phyloP scores from a whole-genome alignment of 2,113 vertebrate species.

The Rhinoptilus africanus region DNA sequence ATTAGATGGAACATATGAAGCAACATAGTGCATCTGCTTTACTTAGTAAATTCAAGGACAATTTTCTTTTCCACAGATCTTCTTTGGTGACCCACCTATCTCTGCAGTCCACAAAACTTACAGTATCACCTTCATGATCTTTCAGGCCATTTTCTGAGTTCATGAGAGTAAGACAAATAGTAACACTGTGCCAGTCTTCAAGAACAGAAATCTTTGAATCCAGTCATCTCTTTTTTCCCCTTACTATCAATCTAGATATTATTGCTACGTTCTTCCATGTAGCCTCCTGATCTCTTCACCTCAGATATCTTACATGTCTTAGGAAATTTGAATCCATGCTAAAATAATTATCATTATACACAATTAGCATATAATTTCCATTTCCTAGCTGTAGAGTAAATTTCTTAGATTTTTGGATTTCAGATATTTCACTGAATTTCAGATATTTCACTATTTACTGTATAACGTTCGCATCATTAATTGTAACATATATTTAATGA shows the following conservation, averaged over 20 bases:
- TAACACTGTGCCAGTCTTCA: not conserved
- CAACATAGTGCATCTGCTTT: not conserved
- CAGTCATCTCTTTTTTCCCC: not conserved
- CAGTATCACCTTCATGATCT: not conserved
- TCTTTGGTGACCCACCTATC: not conserved
- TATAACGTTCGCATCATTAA: not conserved
- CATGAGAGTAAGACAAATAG: not conserved
- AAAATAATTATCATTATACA: not conserved
- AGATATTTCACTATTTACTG: not conserved
- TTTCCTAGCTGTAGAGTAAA: not conserved
- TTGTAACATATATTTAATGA: not conserved
- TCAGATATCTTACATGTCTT: not conserved
- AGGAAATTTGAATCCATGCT: not conserved
- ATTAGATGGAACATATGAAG: not conserved
- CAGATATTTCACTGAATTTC: not conserved
- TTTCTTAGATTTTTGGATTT: not conserved
- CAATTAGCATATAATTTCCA: not conserved
- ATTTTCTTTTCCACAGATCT: not conserved
- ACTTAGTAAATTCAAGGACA: not conserved
- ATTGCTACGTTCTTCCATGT: accelerated
- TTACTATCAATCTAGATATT: not conserved
- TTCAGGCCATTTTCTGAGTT: not conserved
- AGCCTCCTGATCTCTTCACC: not conserved
- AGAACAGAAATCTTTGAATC: not conserved
- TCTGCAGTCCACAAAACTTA: not conserved